Percentiles rank a stretch among this genome's conserved stretches.
Evolutionary conservation across 2,113 vertebrate genomes (phyloP).

Genomic region (Formicarius rufipectus): DNA sequence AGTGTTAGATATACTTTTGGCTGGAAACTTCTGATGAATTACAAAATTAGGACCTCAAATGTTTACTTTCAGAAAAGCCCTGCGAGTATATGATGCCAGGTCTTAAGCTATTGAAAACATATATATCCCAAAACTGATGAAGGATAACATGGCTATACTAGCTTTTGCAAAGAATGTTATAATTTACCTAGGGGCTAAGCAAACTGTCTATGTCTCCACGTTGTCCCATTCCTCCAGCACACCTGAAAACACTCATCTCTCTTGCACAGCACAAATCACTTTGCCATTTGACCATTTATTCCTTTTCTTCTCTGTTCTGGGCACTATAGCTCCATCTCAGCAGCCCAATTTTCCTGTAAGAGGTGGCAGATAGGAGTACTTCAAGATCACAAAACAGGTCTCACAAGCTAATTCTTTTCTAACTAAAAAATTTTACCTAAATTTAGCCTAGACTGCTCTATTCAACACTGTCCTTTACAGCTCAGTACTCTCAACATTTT

Average conservation of each 20-base stretch:
- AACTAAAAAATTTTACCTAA: background rate
- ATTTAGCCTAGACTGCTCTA: background rate
- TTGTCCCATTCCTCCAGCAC: background rate
- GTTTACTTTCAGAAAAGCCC: background rate
- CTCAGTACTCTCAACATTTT: background rate
- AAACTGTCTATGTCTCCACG: background rate
- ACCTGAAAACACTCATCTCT: background rate
- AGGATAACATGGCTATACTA: background rate
- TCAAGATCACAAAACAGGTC: background rate
- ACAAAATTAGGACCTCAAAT: background rate
- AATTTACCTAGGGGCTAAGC: background rate
- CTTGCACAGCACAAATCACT: background rate
- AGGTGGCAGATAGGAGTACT: background rate
- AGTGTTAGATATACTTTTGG: background rate
- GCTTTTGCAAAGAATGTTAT: background rate
- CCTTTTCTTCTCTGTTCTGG: background rate
- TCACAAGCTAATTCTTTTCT: background rate
- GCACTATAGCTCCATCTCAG: background rate
- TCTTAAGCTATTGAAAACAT: background rate
- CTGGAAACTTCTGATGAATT: background rate
- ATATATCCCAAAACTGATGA: background rate
- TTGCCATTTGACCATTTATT: background rate
- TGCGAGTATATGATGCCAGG: background rate
- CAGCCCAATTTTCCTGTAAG: background rate
- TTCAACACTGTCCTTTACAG: background rate